phyloP scores from a whole-genome alignment of 2,888 invertebrate species.

The Suillia variegata region DNA sequence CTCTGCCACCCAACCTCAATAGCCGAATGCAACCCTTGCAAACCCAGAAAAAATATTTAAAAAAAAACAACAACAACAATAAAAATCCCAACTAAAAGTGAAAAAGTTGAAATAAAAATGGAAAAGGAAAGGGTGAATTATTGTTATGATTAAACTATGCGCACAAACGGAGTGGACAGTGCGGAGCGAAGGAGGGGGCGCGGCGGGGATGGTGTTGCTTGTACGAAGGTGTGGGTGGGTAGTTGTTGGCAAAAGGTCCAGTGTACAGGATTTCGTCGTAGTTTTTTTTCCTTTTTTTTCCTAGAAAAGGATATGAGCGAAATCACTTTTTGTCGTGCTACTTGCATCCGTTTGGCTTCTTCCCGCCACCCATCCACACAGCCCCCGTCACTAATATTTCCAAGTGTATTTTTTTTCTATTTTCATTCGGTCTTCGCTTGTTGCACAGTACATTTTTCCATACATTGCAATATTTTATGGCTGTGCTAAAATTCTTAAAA shows the following conservation, averaged over 20 bases:
- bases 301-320: background rate
- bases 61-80: too few relatives aligned
- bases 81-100: background rate
- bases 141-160: conserved; percentile 45
- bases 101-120: conserved; percentile 17
- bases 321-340: background rate
- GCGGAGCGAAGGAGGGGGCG: background rate
- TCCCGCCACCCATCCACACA: background rate
- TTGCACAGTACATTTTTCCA: too few relatives aligned
- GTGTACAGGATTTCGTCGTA: background rate
- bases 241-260: background rate
- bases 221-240: background rate
- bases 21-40: background rate
- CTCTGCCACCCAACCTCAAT: conserved; percentile 10
- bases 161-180: too few relatives aligned
- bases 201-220: background rate
- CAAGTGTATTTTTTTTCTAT: too few relatives aligned
- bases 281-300: background rate
- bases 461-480: too few relatives aligned
- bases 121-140: conserved; percentile 47
- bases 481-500: too few relatives aligned
- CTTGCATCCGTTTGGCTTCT: background rate
- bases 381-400: too few relatives aligned
- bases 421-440: too few relatives aligned
- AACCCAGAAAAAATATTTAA: too few relatives aligned